Evolutionary conservation across 2,888 invertebrate species (phyloP), one percentile per base, ranked within the genome.

Genomic region (Heliconius ismenius): DNA sequence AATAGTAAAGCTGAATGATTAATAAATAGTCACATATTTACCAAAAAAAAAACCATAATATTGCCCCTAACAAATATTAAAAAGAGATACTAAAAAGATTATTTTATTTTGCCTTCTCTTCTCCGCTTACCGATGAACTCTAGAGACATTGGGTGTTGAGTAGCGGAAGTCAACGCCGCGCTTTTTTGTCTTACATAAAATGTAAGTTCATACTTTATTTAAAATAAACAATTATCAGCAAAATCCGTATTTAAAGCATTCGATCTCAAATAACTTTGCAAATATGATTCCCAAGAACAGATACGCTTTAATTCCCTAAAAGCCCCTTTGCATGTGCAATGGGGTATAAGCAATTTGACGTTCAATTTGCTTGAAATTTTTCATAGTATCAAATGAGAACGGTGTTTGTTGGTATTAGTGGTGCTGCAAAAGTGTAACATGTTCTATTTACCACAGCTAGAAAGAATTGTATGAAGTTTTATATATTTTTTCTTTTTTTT

Each of bases 241-340:
- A 26, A 69, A n/a, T 10, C 11, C 6, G n/a, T n/a, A 58, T 70
- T 13, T 9, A n/a, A 24, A 70, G 18, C n/a, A 36, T 24, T 67
- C 39, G 28, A 60, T 39, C 26, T 60, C 62, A 73, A 18, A 10
- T 36, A 18, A 26, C 60, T 36, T 73, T 18, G 49, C 32, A 49
- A 70, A 75, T 49, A 70, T 70, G 63, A 49, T 63, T 64, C 64
- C 70, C 49, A 32, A 69, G 62, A 63, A 63, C 54, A 70, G 60
- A 70, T 75, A 70, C 69, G 70, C 64, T 70, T 75, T 75, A 58
- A 75, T 75, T 75, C 62, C 70, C 75, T 75, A 62, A 75, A 67
- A 67, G 75, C 70, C 63, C 32, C 63, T 63, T 69, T 63, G 70
- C 70, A 70, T 32, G 63, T 68, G 70, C 49, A 73, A 78, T 73